These are phyloP conservation scores for Apamea anceps DNA, from an alignment of 2,888 invertebrate genomes.

Conservation along the genomic window DNA sequence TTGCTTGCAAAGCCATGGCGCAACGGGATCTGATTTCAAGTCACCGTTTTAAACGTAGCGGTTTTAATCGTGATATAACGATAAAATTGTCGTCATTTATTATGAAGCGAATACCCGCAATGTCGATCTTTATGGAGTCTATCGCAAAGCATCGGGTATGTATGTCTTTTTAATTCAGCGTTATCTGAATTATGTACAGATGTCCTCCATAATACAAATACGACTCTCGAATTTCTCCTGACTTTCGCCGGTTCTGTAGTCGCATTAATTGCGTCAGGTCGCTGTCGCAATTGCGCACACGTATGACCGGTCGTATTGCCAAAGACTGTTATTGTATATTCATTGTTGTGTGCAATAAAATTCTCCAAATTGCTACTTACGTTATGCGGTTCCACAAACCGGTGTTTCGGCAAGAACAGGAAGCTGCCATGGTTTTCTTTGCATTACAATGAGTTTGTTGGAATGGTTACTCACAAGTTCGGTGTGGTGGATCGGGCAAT, in stretches of 20 bases:
- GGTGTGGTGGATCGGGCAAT: conserved; percentile 68
- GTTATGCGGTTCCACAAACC: conserved; percentile 64
- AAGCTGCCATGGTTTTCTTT: conserved; percentile 70
- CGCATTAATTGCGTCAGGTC: conserved; percentile 75
- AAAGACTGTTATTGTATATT: conserved; percentile 67
- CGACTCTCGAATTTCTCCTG: conserved; percentile 79
- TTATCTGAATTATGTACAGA: conserved; percentile 60
- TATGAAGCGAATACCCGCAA: conserved; percentile 42
- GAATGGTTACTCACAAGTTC: conserved; percentile 61
- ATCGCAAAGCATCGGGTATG: conserved; percentile 29
- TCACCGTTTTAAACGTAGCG: conserved; percentile 65
- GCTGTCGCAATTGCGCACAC: conserved; percentile 68
- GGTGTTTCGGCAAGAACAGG: conserved; percentile 66
- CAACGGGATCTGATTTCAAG: conserved; percentile 73
- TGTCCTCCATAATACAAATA: conserved; percentile 61
- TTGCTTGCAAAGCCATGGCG: conserved; percentile 73
- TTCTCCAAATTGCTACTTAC: conserved; percentile 65
- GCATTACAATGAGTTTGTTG: conserved; percentile 68
- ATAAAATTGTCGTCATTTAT: conserved; percentile 54
- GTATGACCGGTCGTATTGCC: conserved; percentile 72
- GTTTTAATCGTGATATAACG: conserved; percentile 57
- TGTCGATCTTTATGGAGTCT: conserved; percentile 46
- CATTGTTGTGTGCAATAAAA: conserved; percentile 66
- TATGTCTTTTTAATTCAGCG: conserved; percentile 49
- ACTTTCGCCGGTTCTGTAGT: conserved; percentile 77